Conservation (phyloP, 1,140 invertebrate genomes). For the Oryzaephilus surinamensis region DNA sequence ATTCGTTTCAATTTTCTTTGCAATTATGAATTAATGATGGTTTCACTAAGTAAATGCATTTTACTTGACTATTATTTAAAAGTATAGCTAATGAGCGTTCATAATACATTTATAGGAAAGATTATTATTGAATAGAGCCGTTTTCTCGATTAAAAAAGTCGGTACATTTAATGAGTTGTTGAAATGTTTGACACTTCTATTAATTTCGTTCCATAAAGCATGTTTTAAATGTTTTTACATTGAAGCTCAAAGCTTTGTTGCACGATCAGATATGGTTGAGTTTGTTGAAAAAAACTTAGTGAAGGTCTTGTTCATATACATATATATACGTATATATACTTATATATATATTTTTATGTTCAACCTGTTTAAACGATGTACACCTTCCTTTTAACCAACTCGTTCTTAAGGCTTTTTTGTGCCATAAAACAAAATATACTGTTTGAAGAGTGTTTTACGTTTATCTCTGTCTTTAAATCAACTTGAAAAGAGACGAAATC, state of each 20-base stretch:
- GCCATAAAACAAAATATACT: constrained; percentile 10
- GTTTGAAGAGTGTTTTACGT: constrained; percentile 10
- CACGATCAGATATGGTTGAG: constrained; percentile 8
- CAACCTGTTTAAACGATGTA: constrained; percentile 8
- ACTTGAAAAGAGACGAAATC: constrained; percentile 6
- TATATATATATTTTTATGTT: constrained; percentile 6
- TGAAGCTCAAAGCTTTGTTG: constrained; percentile 8
- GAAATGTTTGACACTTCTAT: constrained; percentile 1
- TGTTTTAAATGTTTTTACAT: constrained; percentile 4
- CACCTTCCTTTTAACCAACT: constrained; percentile 6
- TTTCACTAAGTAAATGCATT: too few species aligned
- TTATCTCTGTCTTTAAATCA: constrained; percentile 7
- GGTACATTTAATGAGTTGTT: too few species aligned
- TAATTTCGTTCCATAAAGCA: constrained; percentile 1
- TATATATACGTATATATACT: too few species aligned
- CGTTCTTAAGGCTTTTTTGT: constrained; percentile 4
- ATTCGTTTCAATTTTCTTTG: too few species aligned
- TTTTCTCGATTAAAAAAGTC: too few species aligned
- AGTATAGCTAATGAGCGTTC: too few species aligned
- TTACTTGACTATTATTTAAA: too few species aligned
- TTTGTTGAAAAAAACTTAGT: constrained; percentile 4
- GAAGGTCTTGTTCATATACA: too few species aligned
- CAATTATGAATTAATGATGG: too few species aligned
- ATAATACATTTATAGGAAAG: too few species aligned
- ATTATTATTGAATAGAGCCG: too few species aligned